phyloP scores from a whole-genome alignment of 2,888 invertebrate species.

The Sympetrum striolatum region DNA sequence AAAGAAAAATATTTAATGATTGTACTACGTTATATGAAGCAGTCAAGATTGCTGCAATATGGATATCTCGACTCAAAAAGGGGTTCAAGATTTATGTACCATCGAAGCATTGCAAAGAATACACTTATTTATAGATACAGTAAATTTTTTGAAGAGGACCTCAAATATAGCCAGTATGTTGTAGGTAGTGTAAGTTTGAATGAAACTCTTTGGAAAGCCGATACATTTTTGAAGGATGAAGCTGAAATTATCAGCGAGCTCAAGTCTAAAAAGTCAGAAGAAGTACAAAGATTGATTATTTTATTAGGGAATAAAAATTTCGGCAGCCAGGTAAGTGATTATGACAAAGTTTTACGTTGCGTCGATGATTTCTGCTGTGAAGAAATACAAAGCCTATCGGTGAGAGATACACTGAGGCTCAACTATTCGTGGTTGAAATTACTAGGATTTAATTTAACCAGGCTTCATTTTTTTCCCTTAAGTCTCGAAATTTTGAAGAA shows the following conservation, averaged over 20 bases:
- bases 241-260: neutral
- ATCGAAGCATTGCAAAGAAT: neutral
- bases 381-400: conserved; percentile 51
- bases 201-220: neutral
- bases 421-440: conserved; percentile 55
- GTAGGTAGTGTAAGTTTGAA: neutral
- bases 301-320: neutral
- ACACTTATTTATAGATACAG: neutral
- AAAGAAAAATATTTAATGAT: neutral
- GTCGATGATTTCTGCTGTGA: conserved; percentile 56
- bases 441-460: conserved; percentile 54
- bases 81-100: neutral
- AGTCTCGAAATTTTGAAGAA: conserved; percentile 52
- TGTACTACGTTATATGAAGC: neutral
- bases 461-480: conserved; percentile 54
- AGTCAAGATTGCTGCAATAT: neutral
- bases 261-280: neutral
- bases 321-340: neutral
- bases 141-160: neutral
- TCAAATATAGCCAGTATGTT: neutral
- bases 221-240: neutral
- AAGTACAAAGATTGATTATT: neutral
- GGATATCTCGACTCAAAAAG: neutral
- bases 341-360: neutral
- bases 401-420: conserved; percentile 53